Evolutionary conservation across 1,140 invertebrate genomes (phyloP).

Genomic region (Drosophila insularis): DNA sequence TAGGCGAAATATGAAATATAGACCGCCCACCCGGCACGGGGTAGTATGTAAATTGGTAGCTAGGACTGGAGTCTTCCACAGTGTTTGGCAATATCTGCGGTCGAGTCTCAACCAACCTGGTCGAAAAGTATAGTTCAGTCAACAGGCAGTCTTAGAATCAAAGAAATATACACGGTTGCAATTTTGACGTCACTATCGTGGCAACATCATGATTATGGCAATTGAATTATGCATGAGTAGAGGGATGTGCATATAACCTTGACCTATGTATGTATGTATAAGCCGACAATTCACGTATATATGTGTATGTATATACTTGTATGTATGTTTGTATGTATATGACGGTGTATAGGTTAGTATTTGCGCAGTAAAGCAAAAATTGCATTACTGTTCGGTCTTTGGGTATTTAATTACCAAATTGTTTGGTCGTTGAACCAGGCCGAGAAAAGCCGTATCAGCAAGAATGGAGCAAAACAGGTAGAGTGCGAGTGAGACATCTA

Average conservation of each 20-base stretch:
- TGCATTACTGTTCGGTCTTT: not conserved
- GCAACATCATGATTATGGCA: not conserved
- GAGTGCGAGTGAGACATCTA: not conserved
- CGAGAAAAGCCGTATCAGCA: slow-evolving; percentile 16
- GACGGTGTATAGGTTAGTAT: not conserved
- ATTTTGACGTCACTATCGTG: too few relatives aligned
- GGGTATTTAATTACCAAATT: slow-evolving; percentile 10
- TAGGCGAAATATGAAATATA: not conserved
- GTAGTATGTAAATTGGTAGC: too few relatives aligned
- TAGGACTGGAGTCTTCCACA: too few relatives aligned
- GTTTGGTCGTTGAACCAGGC: slow-evolving; percentile 41
- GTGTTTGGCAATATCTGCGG: too few relatives aligned
- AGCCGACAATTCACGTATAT: not conserved
- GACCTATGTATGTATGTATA: not conserved
- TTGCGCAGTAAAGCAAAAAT: slow-evolving; percentile 8
- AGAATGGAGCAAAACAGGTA: slow-evolving; percentile 12
- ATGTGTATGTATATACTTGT: not conserved
- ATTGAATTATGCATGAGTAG: not conserved
- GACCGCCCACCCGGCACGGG: not conserved
- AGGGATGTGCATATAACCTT: not conserved
- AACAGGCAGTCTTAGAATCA: too few relatives aligned
- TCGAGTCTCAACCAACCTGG: too few relatives aligned
- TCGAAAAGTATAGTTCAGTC: too few relatives aligned
- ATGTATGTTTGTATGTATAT: not conserved
- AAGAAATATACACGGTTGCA: too few relatives aligned